Evolutionary conservation across 2,888 invertebrate species (phyloP), one percentile per base, ranked within the genome.

Genomic region (Harpalus rufipes): DNA sequence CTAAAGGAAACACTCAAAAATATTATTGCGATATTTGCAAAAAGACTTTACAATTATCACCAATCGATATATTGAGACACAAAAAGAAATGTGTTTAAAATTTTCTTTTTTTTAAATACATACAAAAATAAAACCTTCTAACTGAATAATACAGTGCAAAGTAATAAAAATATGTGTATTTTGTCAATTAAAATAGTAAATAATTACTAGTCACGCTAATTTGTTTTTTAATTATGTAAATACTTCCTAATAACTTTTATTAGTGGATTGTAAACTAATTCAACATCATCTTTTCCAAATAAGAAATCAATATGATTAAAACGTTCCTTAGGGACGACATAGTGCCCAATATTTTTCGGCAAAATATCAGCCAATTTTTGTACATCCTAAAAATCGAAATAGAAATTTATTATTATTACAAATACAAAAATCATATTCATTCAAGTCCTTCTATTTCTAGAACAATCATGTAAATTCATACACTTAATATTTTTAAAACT

Each of bases 1-100:
- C 65, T 39, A 79, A 79, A 74, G 16, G 25, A 39, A 32, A 8
- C 80, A 59, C 58, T 6, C 41, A 93, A 89, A 91, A 92, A 63
- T 97, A 94, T 91, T 93, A 93, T 87, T 98, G 98, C 90, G 92
- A 93, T 8, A 92, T 90, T 87, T 98, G 98, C 91, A 91, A 93
- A 1, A 92, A 94, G 87, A 93, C 92, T 5, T 90, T 97, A 85
- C 92, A 93, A 88, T 91, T 97, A 87, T 95, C 96, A 10, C 95
- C 96, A 4, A 95, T 96, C 21, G 97, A 98, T 90, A 95, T 97
- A 89, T 92, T 98, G 86, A 96, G 94, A 88, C 98, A 98, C 91
- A 97, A 94, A 89, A 96, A 94, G 88, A 92, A 91, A 87, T 95
- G 94, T 90, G 16, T 83, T 39, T 83, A 83, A 44, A 41, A 39